Base-by-base conservation (phyloP, 2,797 vertebrate genomes). In the Syngnathus rostellatus region DNA sequence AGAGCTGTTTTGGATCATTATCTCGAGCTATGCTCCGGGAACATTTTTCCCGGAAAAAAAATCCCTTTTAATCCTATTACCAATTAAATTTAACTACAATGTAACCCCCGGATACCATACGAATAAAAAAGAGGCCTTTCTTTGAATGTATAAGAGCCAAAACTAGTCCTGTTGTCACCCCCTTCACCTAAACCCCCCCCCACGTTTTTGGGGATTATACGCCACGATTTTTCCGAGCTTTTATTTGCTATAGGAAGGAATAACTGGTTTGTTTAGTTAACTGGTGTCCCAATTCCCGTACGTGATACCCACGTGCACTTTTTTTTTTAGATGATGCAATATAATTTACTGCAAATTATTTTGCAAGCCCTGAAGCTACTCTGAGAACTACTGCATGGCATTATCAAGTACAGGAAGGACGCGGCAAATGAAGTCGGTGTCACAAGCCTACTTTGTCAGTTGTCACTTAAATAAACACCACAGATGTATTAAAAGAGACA, bases 401-500 rank as follows among this genome's bases (percentile, higher is more conserved):
- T 25, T 45, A 25, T 31, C 0, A 45, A 25, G 21, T 45, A 4
- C 11, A 69, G 43, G 68, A 70, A 39, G 48, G 40, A 55, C 40
- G 65, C 51, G 21, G 12, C 54, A 60, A 78, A 73, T 80, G 54
- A 69, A 58, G 60, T 3, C 3, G 6, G 40, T 23, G 16, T 45
- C 60, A 25, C 21, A 45, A 45, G 41, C n/a, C 40, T 6, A 72
- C 70, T 79, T 78, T 76, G 71, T 79, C 68, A 58, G 59, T 69
- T 75, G 73, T 73, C 55, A 77, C 69, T 81, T 69, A 50, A 68
- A 23, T 48, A 72, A 67, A 66, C 40, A 2, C 48, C 73, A 68
- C 69, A 73, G 75, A 74, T 62, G 41, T 41, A 77, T 76, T 75
- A 71, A 69, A 69, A 77, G 75, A 67, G 62, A 71, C 54, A 67